These are phyloP conservation scores for Eilema depressum DNA, from an alignment of 2,888 invertebrate genomes.

Conservation along the genomic window DNA sequence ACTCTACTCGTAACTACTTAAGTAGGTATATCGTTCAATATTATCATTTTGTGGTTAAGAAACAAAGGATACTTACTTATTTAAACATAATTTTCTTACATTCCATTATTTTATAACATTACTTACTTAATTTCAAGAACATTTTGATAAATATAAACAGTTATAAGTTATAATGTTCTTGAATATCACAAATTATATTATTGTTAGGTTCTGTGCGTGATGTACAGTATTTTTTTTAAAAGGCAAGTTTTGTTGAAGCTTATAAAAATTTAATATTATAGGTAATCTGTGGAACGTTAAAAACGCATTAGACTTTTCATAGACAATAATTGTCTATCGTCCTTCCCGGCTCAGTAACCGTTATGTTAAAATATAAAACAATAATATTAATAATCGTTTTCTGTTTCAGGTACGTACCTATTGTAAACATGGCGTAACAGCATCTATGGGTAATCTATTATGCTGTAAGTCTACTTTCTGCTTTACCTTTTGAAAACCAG, in stretches of 20 bases:
- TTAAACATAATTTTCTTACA: not conserved
- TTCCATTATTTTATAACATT: too few species aligned
- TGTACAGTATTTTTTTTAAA: not conserved
- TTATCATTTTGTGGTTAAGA: too few species aligned
- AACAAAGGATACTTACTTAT: too few species aligned
- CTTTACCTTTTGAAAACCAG: not conserved
- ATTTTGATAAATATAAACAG: too few species aligned
- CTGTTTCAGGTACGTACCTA: constrained; percentile 13
- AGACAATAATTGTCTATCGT: not conserved
- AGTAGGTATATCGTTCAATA: too few species aligned
- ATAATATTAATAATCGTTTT: not conserved
- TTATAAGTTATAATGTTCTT: too few species aligned
- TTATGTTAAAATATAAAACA: not conserved
- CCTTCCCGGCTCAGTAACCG: constrained; percentile 10
- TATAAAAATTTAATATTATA: not conserved
- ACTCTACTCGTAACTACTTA: too few species aligned
- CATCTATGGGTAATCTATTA: not conserved
- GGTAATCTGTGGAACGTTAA: not conserved
- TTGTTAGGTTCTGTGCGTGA: not conserved
- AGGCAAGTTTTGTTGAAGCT: not conserved
- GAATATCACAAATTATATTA: not conserved
- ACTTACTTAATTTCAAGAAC: too few species aligned
- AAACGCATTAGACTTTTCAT: not conserved
- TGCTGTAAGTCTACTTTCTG: not conserved
- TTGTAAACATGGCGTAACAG: not conserved